Evolutionary conservation across 64 coral and sea anemone species (phyloP).

Genomic region (Pachyseris speciosa): DNA sequence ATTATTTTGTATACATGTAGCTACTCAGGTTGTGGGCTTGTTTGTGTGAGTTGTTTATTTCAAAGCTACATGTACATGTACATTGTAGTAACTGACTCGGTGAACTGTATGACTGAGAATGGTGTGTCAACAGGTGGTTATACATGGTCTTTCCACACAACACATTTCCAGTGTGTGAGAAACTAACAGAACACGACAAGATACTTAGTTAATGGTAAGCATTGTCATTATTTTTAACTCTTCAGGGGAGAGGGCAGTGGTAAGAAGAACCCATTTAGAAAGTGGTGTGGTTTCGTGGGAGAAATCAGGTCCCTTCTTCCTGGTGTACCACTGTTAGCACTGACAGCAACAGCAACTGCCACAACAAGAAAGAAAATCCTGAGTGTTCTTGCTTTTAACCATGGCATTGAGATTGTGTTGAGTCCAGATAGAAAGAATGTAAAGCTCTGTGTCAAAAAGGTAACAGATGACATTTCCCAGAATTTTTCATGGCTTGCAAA

Average conservation of each 20-base stretch:
- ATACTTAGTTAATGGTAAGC: neutral
- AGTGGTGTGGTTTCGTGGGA: constrained; percentile 33
- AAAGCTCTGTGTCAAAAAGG: constrained; percentile 28
- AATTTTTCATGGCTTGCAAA: constrained; percentile 40
- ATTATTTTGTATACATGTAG: too few species aligned
- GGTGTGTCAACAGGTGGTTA: too few species aligned
- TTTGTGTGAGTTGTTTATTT: too few species aligned
- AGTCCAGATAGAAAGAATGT: constrained; percentile 36
- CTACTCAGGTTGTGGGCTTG: too few species aligned
- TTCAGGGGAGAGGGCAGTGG: neutral
- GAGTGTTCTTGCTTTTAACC: neutral
- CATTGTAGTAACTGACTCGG: too few species aligned
- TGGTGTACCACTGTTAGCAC: constrained; percentile 30
- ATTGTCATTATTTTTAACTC: neutral
- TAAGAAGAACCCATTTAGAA: constrained; percentile 17
- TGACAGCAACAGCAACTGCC: constrained; percentile 32
- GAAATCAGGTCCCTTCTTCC: constrained; percentile 30
- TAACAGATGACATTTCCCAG: constrained; percentile 17
- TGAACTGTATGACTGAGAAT: too few species aligned
- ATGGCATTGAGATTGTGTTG: neutral
- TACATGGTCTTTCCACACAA: neutral
- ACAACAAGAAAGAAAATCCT: constrained; percentile 35
- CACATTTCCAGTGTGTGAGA: neutral
- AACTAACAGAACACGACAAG: too few species aligned
- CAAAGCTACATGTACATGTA: too few species aligned